Evolutionary conservation across 35 echinoderm and acorn worm species (phyloP).

Genomic region (Diadema setosum): DNA sequence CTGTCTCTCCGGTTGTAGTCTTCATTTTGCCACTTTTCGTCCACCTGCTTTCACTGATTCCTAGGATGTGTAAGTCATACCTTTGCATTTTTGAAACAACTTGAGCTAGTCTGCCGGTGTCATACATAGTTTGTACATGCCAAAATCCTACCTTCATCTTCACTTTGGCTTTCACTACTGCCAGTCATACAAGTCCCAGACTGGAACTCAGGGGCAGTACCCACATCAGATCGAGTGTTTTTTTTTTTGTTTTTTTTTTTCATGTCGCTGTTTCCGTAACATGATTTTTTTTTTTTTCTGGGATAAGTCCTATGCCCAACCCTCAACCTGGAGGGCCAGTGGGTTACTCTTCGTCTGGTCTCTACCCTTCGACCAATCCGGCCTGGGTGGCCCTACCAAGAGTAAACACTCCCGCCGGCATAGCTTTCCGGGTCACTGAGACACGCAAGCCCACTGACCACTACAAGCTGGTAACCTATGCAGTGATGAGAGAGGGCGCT

Average conservation of each 20-base stretch:
- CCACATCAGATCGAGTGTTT: not conserved
- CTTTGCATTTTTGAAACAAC: not conserved
- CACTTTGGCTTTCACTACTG: not conserved
- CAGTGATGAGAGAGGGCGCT: too few relatives aligned
- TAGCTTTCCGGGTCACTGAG: too few relatives aligned
- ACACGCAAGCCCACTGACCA: too few relatives aligned
- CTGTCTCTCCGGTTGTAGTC: not conserved
- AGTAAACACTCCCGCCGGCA: too few relatives aligned
- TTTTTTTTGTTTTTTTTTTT: not conserved
- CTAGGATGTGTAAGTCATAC: not conserved
- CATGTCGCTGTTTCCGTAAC: not conserved
- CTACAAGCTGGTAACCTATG: too few relatives aligned
- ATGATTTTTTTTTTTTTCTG: not conserved
- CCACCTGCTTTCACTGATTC: slow-evolving; percentile 36
- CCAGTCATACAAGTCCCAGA: not conserved
- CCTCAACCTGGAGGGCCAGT: not conserved
- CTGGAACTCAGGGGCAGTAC: not conserved
- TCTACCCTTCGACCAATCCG: not conserved
- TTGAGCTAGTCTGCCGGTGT: not conserved
- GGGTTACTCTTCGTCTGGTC: not conserved
- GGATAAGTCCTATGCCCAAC: not conserved
- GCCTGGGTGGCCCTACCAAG: not conserved
- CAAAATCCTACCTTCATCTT: not conserved
- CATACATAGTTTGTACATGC: slow-evolving; percentile 24
- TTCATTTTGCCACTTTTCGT: not conserved